Percentiles rank a stretch among this genome's conserved stretches.
phyloP scores from a whole-genome alignment of 2,113 vertebrate species.

The Cricetomys ansorgei region DNA sequence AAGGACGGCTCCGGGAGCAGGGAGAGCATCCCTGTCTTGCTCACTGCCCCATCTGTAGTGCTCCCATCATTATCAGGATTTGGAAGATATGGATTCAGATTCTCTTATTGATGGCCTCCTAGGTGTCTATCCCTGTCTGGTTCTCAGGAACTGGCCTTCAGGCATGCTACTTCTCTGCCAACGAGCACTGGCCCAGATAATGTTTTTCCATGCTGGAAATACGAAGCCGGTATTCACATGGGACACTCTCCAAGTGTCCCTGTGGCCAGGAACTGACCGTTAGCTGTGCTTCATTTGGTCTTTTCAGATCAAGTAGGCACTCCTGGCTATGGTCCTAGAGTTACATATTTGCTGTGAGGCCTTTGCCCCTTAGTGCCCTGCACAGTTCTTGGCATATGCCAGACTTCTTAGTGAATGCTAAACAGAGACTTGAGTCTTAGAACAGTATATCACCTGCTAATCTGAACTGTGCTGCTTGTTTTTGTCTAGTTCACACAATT shows the following conservation, averaged over 20 bases:
- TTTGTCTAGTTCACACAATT: slow-evolving; percentile 88
- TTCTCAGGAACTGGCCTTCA: neutral
- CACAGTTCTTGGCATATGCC: neutral
- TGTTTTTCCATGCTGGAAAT: neutral
- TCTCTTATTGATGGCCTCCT: neutral
- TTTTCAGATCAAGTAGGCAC: neutral
- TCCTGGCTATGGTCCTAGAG: neutral
- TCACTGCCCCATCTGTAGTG: no score
- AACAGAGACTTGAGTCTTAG: neutral
- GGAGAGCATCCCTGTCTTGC: neutral
- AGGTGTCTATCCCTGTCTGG: neutral
- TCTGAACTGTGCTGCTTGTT: neutral
- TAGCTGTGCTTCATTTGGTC: neutral
- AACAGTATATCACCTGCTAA: slow-evolving; percentile 44
- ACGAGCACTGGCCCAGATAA: neutral
- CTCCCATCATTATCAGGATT: neutral
- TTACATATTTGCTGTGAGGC: neutral
- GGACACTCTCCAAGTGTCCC: neutral
- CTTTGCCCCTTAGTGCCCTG: neutral
- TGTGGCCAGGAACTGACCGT: neutral
- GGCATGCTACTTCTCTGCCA: neutral
- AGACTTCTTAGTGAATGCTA: neutral
- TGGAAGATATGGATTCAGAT: neutral
- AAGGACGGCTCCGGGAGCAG: neutral
- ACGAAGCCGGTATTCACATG: neutral